Base-by-base conservation (phyloP, 2,797 vertebrate species). In the Sandelia bainsii region DNA sequence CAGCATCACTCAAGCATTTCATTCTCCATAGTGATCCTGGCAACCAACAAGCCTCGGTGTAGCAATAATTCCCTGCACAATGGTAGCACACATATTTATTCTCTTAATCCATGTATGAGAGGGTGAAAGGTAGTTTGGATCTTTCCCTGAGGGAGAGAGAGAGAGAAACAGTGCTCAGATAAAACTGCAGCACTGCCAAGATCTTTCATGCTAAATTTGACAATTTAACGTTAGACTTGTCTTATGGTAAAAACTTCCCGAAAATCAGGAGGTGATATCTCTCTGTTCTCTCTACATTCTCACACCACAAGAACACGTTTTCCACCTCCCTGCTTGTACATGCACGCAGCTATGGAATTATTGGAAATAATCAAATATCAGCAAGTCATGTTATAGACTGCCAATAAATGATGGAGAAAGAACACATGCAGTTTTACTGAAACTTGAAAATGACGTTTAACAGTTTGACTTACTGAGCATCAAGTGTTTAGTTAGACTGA, bases 1-100 rank as follows among this genome's bases (percentile, higher is more conserved):
- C 77, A 62, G 79, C 77, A 62, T 85, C 79, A 67, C 72, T 81
- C 73, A 69, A 68, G 62, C 63, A 56, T 78, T 81, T 82, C 77
- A 27, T 59, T 86, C 75, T 79, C 69, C 53, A 44, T 14, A 64
- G 81, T 53, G 48, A 73, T 80, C 56, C 80, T 77, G 76, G 73
- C 65, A 79, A 79, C 71, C 78, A 87, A 79, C 77, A 78, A 82
- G 40, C 63, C 54, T 69, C 5, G 0, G 14, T 50, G 40, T 27
- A 2, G 51, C 12, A 66, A 70, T 42, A 72, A 80, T 69, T 72
- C 61, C 65, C 51, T 13, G 37, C 66, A 76, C 64, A 54, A 75
- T 10, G 3, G 56, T 4, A 60, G 52, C 32, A 22, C 61, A 59
- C 34, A 60, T 48, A 75, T 77, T 61, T 68, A 72, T 62, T 77